Base-by-base conservation (phyloP, 2,797 vertebrate species). In the Enteromius radiatus region DNA sequence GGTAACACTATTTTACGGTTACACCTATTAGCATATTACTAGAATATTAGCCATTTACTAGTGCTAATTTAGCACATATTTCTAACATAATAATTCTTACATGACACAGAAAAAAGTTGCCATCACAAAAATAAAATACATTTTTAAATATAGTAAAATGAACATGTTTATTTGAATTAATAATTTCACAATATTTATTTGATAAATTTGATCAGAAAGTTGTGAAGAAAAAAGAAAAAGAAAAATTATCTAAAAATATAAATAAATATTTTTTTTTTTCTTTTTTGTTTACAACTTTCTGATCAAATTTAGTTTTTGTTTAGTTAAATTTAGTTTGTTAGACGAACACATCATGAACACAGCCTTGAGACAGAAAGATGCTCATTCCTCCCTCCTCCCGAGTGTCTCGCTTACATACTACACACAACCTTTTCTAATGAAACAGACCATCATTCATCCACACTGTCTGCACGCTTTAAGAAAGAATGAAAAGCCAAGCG, bases 361-460 rank as follows among this genome's bases (percentile, higher is more conserved):
- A 4, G 15, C 79, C 21, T 43, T 49, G 33, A 80, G 26, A n/a
- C 41, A n/a, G 36, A 21, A 81, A 52, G 28, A 49, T 17, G 5
- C 19, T 28, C 11, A 36, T 52, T 74, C 17, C 65, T 70, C 26
- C 49, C 52, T 43, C 8, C 31, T 54, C 41, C 79, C 17, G 28
- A 26, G 41, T 6, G 56, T 61, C 68, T 71, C 31, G 1, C 21
- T 73, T 47, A 45, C 23, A 45, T 49, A 38, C 63, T 38, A 65
- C 43, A 23, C 45, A 38, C 38, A 61, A 47, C 43, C 15, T 61
- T 81, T 54, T 45, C 49, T 41, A 28, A 79, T 14, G 47, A 79
- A 67, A 76, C 59, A 76, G 61, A 82, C 61, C 61, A 56, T 67
- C 26, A 56, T 82, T 68, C 63, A 75, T 76, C 36, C 61, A 28